Evolutionary conservation across 2,113 vertebrate genomes (phyloP).

Genomic region (Albula goreensis): DNA sequence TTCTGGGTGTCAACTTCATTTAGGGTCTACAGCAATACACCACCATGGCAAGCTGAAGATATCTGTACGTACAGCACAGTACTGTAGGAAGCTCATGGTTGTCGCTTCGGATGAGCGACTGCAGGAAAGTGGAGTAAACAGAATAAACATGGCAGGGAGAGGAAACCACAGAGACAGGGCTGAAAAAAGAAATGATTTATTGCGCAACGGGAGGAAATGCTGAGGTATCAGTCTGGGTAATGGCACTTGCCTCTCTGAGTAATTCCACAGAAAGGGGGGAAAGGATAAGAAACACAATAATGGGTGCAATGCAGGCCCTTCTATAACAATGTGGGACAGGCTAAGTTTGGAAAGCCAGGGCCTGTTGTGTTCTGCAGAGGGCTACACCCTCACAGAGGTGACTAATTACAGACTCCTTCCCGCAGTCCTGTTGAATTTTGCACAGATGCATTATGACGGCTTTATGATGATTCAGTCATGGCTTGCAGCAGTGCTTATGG

Average conservation of each 20-base stretch:
- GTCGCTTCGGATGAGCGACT: not conserved
- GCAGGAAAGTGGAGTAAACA: constrained; percentile 1
- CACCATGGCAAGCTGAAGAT: not conserved
- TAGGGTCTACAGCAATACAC: not conserved
- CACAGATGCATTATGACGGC: not conserved
- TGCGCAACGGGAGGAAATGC: not conserved
- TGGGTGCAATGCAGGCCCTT: too few relatives aligned
- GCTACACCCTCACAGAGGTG: not conserved
- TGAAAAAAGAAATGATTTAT: not conserved
- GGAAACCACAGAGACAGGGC: not conserved
- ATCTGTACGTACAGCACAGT: not conserved
- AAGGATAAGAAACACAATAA: not conserved
- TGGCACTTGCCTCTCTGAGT: not conserved
- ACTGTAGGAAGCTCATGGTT: not conserved
- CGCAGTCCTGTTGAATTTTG: constrained; percentile 20
- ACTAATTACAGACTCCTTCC: not conserved
- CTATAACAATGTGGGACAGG: too few relatives aligned
- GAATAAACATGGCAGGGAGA: not conserved
- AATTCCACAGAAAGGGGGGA: not conserved
- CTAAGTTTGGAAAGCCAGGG: not conserved
- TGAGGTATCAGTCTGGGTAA: not conserved
- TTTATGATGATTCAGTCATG: not conserved
- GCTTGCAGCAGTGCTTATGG: too few relatives aligned
- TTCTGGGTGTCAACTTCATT: not conserved
- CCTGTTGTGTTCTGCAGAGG: not conserved